A percentile compares a stretch with the other conserved stretches of the same genome.
Conservation (phyloP, 2,113 vertebrate genomes). For the Turdus rufiventris region DNA sequence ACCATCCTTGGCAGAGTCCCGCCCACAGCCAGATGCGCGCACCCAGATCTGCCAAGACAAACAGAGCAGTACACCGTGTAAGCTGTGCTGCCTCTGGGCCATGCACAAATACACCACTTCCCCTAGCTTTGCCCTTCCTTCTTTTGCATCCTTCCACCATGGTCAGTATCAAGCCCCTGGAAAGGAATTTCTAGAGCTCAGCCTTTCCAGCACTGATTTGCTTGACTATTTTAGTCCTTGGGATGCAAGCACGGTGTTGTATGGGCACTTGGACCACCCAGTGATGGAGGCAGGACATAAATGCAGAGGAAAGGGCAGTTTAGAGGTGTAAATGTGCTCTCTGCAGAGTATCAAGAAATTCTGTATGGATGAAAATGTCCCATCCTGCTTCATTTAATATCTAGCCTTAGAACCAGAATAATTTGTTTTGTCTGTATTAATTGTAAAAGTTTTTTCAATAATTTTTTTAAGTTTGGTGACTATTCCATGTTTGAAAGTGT, state of each 20-base stretch:
- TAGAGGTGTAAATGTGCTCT: neutral
- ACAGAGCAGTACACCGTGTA: constrained; percentile 65
- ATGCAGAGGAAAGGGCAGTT: neutral
- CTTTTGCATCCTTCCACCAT: neutral
- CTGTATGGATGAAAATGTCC: neutral
- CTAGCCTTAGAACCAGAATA: neutral
- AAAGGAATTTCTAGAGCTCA: neutral
- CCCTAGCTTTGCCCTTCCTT: neutral
- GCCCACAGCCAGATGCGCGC: constrained; percentile 63
- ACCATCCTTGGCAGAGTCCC: constrained; percentile 65
- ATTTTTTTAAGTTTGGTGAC: neutral
- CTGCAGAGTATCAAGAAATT: neutral
- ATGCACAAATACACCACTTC: constrained; percentile 53
- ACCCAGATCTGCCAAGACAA: constrained; percentile 70
- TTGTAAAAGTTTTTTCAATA: neutral
- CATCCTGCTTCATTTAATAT: neutral
- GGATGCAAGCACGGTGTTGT: neutral
- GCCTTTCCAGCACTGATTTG: neutral
- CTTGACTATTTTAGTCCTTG: neutral
- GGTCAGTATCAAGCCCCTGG: neutral
- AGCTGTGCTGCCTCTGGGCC: constrained; percentile 59
- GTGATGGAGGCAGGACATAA: neutral
- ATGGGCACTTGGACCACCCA: neutral
- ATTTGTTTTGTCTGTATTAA: neutral
- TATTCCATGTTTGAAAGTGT: neutral